Percentiles rank a stretch among this genome's conserved stretches.
Evolutionary conservation across 2,113 vertebrate genomes (phyloP).

Genomic region (Rhinogobius similis): DNA sequence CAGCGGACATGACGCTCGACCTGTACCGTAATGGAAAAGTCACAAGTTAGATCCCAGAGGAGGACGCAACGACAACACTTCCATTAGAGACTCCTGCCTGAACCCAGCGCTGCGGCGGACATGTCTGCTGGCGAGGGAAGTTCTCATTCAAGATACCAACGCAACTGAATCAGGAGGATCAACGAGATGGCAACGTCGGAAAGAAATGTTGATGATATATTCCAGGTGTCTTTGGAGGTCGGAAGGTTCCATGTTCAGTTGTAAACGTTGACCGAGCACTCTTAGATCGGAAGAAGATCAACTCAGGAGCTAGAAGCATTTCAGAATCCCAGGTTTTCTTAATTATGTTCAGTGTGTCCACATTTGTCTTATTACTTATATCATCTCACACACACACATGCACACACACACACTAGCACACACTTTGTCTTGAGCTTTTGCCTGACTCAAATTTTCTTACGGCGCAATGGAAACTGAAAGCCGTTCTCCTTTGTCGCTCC

Average conservation of each 20-base stretch:
- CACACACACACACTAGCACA: too few species aligned
- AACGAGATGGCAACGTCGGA: neutral
- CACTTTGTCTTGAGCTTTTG: too few species aligned
- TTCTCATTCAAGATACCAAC: too few species aligned
- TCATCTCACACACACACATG: too few species aligned
- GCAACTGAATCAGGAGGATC: neutral
- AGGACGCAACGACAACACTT: conserved; percentile 36
- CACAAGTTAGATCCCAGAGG: conserved; percentile 41
- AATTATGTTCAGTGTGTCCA: neutral
- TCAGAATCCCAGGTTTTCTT: neutral
- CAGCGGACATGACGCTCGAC: neutral
- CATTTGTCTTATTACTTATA: too few species aligned
- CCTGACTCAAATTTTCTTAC: too few species aligned
- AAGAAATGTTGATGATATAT: neutral
- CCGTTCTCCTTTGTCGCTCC: too few species aligned
- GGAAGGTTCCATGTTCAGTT: neutral
- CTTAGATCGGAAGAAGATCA: neutral
- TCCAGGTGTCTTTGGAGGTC: neutral
- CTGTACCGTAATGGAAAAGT: conserved; percentile 39
- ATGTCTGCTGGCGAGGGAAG: too few species aligned
- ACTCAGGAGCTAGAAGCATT: neutral
- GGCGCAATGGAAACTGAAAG: too few species aligned
- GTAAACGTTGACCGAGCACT: neutral
- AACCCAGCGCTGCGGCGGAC: conserved; percentile 1
- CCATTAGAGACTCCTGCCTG: conserved; percentile 39